Evolutionary conservation across 2,797 vertebrate species (phyloP).

Genomic region (Leptodactylus fallax): DNA sequence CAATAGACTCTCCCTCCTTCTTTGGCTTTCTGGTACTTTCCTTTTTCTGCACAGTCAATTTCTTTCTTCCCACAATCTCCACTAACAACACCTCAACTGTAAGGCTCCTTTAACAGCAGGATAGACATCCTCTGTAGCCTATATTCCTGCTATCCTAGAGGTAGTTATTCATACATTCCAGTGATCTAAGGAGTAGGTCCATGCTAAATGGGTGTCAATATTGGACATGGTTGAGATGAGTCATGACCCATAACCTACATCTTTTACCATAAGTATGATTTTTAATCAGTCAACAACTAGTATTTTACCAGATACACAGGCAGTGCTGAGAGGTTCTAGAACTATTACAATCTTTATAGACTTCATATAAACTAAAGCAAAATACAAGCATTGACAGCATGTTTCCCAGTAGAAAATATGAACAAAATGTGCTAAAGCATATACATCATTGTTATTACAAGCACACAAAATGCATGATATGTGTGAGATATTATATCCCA

Average conservation of each 20-base stretch:
- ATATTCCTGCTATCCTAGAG: not conserved
- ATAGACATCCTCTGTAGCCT: not conserved
- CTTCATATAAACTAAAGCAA: no score
- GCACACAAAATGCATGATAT: not conserved
- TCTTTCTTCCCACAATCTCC: no score
- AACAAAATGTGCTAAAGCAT: not conserved
- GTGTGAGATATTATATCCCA: conserved; percentile 74
- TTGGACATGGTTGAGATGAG: not conserved
- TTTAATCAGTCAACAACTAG: no score
- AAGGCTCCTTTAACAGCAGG: not conserved
- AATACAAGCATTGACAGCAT: not conserved
- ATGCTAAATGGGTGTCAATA: not conserved
- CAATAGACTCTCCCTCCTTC: no score
- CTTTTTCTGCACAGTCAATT: no score
- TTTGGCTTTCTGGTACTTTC: no score
- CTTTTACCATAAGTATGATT: no score
- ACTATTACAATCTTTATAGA: no score
- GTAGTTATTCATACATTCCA: not conserved
- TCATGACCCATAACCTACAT: no score
- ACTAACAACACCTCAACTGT: no score
- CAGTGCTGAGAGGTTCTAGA: no score
- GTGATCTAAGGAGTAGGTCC: not conserved
- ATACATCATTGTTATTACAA: not conserved
- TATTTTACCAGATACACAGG: no score
- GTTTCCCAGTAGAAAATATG: not conserved